These are phyloP conservation scores for Platyscapa corneri DNA, from an alignment of 1,140 invertebrate species.

Conservation along the genomic window DNA sequence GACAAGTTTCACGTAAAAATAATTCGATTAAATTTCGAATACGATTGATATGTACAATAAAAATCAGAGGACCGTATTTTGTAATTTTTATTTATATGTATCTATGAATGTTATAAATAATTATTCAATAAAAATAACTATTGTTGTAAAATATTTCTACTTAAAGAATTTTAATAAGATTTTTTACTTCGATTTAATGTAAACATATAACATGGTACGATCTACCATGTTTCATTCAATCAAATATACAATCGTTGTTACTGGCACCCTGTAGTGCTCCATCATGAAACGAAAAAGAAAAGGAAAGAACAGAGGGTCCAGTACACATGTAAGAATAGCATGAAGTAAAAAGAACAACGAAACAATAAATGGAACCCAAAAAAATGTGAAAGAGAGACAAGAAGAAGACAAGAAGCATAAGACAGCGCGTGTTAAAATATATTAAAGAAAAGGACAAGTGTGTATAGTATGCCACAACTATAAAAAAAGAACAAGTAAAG, in stretches of 20 bases:
- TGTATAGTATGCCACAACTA: background rate
- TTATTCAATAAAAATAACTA: background rate
- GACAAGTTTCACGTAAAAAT: background rate
- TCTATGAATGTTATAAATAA: background rate
- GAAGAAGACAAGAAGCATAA: slow-evolving; percentile 18
- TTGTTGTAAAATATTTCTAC: background rate
- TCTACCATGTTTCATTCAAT: slow-evolving; percentile 31
- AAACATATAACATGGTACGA: slow-evolving; percentile 4
- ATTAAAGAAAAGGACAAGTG: slow-evolving; percentile 19
- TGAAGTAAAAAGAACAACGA: slow-evolving; percentile 28
- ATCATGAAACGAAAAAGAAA: background rate
- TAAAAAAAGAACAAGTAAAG: background rate
- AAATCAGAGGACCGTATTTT: background rate
- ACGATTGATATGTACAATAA: background rate
- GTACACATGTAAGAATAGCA: slow-evolving; percentile 4
- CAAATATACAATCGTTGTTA: slow-evolving; percentile 35
- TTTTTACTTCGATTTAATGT: slow-evolving; percentile 23
- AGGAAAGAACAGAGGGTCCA: background rate
- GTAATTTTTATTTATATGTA: no score
- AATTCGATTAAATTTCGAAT: slow-evolving; percentile 27
- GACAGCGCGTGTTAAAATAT: slow-evolving; percentile 19
- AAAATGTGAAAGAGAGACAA: background rate
- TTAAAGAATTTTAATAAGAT: background rate
- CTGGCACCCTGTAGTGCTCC: slow-evolving; percentile 1
- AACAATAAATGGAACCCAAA: background rate